phyloP scores from a whole-genome alignment of 2,888 invertebrate species.

The Chrysomela aeneicollis region DNA sequence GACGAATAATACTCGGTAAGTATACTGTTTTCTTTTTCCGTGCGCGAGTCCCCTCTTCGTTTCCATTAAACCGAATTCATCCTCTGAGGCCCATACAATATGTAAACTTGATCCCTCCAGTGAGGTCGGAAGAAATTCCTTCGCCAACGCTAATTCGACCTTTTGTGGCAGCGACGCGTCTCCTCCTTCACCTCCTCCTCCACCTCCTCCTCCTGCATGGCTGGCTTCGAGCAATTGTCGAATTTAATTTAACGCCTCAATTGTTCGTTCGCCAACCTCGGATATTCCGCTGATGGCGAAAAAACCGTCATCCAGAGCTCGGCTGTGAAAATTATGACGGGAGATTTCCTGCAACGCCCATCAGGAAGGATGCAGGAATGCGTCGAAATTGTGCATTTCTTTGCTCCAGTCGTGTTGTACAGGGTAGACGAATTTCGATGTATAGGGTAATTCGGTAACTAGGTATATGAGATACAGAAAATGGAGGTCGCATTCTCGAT shows the following conservation, averaged over 20 bases:
- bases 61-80: slow-evolving; percentile 36
- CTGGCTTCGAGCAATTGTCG: slow-evolving; percentile 53
- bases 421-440: too few relatives aligned
- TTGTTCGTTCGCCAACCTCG: slow-evolving; percentile 46
- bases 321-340: too few relatives aligned
- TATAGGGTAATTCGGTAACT: too few relatives aligned
- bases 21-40: not conserved
- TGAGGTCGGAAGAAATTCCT: slow-evolving; percentile 34
- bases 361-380: too few relatives aligned
- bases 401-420: too few relatives aligned
- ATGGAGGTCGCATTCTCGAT: too few relatives aligned
- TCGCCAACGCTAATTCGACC: slow-evolving; percentile 37
- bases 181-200: not conserved
- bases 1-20: too few relatives aligned
- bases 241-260: slow-evolving; percentile 58
- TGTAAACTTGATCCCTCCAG: slow-evolving; percentile 52
- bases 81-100: slow-evolving; percentile 46
- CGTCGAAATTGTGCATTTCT: too few relatives aligned
- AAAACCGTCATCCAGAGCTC: too few relatives aligned
- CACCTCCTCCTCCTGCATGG: too few relatives aligned
- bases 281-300: not conserved
- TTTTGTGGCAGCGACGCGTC: slow-evolving; percentile 40
- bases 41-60: not conserved
- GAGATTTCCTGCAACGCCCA: too few relatives aligned
- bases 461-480: too few relatives aligned